Evolutionary conservation across 1,140 invertebrate genomes (phyloP).

Genomic region (Plectus sambesii): DNA sequence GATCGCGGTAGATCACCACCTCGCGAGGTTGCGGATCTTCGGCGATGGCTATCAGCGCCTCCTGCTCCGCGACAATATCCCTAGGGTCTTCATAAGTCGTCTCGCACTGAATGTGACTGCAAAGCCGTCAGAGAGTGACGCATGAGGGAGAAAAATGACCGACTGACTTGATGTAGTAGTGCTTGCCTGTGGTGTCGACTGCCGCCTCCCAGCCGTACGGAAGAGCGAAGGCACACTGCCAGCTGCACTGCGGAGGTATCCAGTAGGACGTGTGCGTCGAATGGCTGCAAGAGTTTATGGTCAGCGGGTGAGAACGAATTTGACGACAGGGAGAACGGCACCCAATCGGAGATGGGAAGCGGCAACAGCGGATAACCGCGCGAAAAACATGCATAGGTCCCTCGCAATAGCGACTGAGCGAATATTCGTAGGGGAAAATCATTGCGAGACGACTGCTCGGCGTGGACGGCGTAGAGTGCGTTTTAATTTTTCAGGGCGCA

Average conservation of each 20-base stretch:
- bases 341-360: too few relatives aligned
- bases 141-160: constrained; percentile 39
- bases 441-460: too few relatives aligned
- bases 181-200: constrained; percentile 61
- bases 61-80: constrained; percentile 51
- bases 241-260: constrained; percentile 25
- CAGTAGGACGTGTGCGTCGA: constrained; percentile 22
- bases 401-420: too few relatives aligned
- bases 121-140: constrained; percentile 12
- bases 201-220: constrained; percentile 81
- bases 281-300: constrained; percentile 18
- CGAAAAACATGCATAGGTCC: too few relatives aligned
- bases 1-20: constrained; percentile 59
- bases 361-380: too few relatives aligned
- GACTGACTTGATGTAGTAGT: constrained; percentile 78
- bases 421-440: too few relatives aligned
- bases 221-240: constrained; percentile 46
- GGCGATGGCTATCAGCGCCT: constrained; percentile 30
- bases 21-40: constrained; percentile 61
- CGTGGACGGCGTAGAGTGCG: too few relatives aligned
- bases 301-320: constrained; percentile 3
- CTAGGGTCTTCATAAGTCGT: constrained; percentile 71
- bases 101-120: constrained; percentile 74
- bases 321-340: constrained; percentile 7
- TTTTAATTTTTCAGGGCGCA: too few relatives aligned